Base-by-base conservation (phyloP, 2,113 vertebrate species). In the Notarius lentiginosus region DNA sequence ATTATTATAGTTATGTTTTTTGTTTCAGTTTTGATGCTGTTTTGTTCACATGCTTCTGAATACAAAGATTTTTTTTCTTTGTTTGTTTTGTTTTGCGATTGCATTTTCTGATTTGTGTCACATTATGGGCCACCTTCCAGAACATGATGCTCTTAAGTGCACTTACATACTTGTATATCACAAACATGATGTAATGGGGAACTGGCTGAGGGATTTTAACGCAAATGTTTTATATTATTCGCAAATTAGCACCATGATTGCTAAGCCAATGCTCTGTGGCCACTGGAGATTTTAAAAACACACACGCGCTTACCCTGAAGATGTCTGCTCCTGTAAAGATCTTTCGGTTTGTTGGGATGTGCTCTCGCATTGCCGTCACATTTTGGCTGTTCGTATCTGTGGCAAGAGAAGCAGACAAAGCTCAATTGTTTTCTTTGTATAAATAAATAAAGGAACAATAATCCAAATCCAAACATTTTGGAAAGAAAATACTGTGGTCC, bases 311-410 rank as follows among this genome's bases (percentile, higher is more conserved):
- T 88, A 99, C 98, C 98, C 94, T 98, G 97, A 79, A 99, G 96
- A 90, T 97, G 97, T 84, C 98, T 95, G 91, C 95, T 96, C 92
- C 94, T 95, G 92, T 96, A 99, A 87, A 96, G 93, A 89, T 99
- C 97, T 92, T 97, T 97, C 0, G 97, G 94, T 92, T 96, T 97
- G 34, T 95, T 89, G 18, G 98, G 97, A 89, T 98, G 96, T 22
- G 98, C 98, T 93, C 98, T 94, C 89, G 98, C 98, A 0, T 97
- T 94, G 12, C 94, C 94, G 65, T 99, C 97, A 87, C 98, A 99
- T 87, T 99, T 99, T 1, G 98, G 98, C 92, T 99, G 98, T 77
- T 99, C 97, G 5, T 98, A 99, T 92, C 98, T 99, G 84, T 12
- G 34, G 66, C 14, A 0, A 83, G 58, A 92, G 34, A 49, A 86